Evolutionary conservation across 2,888 invertebrate species (phyloP), one percentile per base, ranked within the genome.

Genomic region (Eupithecia vulgata): DNA sequence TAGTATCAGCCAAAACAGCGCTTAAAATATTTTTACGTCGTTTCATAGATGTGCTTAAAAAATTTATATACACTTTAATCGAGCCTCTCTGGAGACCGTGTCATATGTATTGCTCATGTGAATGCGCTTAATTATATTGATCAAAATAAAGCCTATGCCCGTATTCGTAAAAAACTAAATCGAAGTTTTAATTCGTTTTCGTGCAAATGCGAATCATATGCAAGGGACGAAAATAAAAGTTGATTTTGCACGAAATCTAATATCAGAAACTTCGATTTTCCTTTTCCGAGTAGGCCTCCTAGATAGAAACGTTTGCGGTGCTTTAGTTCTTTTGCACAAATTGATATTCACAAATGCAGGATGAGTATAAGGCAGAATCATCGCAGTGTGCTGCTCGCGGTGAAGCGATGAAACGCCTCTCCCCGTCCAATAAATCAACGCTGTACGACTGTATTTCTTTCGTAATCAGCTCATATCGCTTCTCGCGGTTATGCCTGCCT

Each of bases 381-480:
- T 59, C 37, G 64, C 40, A 12, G 40, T 64, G 30, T 8, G 13
- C 37, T 40, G 65, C 62, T 67, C 85, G 82, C 83, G 85, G 84
- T 77, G 84, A 86, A 85, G 86, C 91, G 91, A 90, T 90, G 92
- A 90, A 87, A 87, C 90, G 84, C 83, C 86, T 84, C 81, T 84
- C 81, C 82, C 86, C 84, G 84, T 83, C 82, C 89, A 88, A 92
- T 93, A 93, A 93, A 93, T 93, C 93, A 93, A 91, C 88, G 85
- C 83, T 84, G 89, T 88, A 90, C 91, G 92, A 92, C 90, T 92
- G 92, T 93, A 93, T 92, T 93, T 93, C 92, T 94, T 93, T 91
- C 91, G 91, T 93, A 93, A 94, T 94, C 93, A 92, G 92, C 93
- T 93, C 91, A 92, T 94, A 93, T 93, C 92, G 91, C 87, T 84